phyloP scores from a whole-genome alignment of 2,113 vertebrate species.

The Mesocricetus auratus region DNA sequence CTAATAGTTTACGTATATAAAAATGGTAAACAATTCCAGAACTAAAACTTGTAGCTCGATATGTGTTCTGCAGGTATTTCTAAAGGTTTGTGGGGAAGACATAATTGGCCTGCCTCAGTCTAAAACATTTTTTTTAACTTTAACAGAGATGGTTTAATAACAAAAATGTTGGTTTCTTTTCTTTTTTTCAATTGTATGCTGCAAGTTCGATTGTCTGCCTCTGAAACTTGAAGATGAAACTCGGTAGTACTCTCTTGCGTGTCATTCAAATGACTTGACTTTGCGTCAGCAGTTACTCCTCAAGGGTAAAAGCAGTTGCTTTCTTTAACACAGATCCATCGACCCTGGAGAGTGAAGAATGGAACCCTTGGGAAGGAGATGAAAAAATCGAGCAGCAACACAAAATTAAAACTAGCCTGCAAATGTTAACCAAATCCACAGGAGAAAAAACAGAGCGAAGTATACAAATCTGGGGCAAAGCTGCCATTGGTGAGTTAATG shows the following conservation, averaged over 20 bases:
- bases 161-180: background rate
- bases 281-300: background rate
- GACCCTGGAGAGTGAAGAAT: conserved; percentile 87
- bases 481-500: conserved; percentile 93
- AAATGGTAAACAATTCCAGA: background rate
- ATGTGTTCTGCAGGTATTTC: background rate
- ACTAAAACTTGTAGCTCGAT: background rate
- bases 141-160: conserved; percentile 26
- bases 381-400: conserved; percentile 90
- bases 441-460: conserved; percentile 88
- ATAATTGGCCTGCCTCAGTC: conserved; percentile 16
- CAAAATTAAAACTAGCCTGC: conserved; percentile 89
- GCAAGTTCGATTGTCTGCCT: conserved; percentile 26
- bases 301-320: conserved; percentile 26
- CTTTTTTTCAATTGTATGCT: background rate
- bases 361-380: conserved; percentile 97
- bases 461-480: conserved; percentile 98
- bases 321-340: conserved; percentile 80
- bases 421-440: conserved; percentile 86
- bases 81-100: background rate
- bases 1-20: background rate
- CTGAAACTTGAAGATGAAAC: conserved; percentile 23
- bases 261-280: conserved; percentile 17
- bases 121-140: conserved; percentile 6
- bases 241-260: background rate